Conservation (phyloP, 2,888 invertebrate species). For the Plemyria rubiginata region DNA sequence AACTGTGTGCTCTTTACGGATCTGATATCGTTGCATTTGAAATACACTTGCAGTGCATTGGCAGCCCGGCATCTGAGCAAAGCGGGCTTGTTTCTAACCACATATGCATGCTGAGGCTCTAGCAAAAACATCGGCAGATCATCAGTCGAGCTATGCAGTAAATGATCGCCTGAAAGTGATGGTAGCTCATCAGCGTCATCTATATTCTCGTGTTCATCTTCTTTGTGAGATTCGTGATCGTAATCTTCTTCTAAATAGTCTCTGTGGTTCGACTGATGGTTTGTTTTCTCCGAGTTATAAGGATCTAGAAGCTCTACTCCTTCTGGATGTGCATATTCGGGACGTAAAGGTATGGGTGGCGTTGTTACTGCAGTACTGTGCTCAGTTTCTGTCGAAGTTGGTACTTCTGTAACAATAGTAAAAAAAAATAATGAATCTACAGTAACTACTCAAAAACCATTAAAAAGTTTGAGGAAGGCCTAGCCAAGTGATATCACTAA, state of each 20-base stretch:
- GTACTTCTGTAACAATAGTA: conserved; percentile 69
- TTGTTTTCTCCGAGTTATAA: conserved; percentile 77
- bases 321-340: conserved; percentile 79
- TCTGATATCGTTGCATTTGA: conserved; percentile 94
- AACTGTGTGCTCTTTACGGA: conserved; percentile 89
- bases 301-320: conserved; percentile 79
- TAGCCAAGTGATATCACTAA: no score
- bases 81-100: conserved; percentile 96
- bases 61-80: conserved; percentile 95
- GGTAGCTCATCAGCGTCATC: conserved; percentile 80
- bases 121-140: conserved; percentile 93
- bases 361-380: conserved; percentile 64
- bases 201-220: conserved; percentile 76
- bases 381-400: conserved; percentile 70
- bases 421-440: conserved; percentile 9
- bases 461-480: no score
- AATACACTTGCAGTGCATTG: conserved; percentile 94
- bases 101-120: conserved; percentile 95
- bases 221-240: conserved; percentile 75
- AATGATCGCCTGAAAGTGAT: conserved; percentile 76
- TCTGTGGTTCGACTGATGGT: conserved; percentile 68
- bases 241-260: conserved; percentile 81
- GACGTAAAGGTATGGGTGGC: conserved; percentile 71
- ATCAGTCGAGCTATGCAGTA: conserved; percentile 85
- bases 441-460: not conserved